Conservation (phyloP, 2,888 invertebrate genomes). For the Coronaproctus castanopsis region DNA sequence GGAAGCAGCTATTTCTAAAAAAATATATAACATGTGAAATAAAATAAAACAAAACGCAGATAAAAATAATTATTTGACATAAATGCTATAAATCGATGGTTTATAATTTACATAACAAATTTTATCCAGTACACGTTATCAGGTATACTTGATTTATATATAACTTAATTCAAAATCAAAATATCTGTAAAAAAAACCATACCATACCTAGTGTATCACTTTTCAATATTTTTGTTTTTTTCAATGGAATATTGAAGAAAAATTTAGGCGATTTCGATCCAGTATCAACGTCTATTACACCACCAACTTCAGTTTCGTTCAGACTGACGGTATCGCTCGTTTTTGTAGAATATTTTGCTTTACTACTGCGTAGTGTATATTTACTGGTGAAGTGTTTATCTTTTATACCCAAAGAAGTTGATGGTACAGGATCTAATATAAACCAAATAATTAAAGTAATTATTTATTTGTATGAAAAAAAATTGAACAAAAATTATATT, state of each 20-base stretch:
- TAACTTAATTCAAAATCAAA: too few relatives aligned
- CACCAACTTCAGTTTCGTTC: conserved; percentile 10
- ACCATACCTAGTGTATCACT: conserved; percentile 15
- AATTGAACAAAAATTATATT: too few relatives aligned
- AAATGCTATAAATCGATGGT: too few relatives aligned
- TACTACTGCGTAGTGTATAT: conserved; percentile 15
- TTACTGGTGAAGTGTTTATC: conserved; percentile 4
- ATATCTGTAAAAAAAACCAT: background rate
- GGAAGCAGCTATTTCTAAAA: conserved; percentile 12
- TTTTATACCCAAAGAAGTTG: background rate
- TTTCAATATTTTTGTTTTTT: conserved; percentile 16
- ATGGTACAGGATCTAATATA: background rate
- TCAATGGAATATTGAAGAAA: conserved; percentile 8
- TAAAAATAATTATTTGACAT: background rate
- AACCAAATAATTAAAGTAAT: too few relatives aligned
- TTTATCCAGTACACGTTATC: too few relatives aligned
- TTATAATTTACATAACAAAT: too few relatives aligned
- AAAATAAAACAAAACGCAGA: background rate
- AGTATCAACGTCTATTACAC: conserved; percentile 1
- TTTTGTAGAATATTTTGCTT: conserved; percentile 5
- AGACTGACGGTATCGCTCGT: conserved; percentile 4
- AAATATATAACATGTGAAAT: background rate
- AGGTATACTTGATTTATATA: too few relatives aligned
- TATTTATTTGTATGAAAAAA: too few relatives aligned
- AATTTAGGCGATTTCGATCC: background rate